These are phyloP conservation scores for Helogale parvula DNA, from an alignment of 2,113 vertebrate genomes.

Conservation along the genomic window DNA sequence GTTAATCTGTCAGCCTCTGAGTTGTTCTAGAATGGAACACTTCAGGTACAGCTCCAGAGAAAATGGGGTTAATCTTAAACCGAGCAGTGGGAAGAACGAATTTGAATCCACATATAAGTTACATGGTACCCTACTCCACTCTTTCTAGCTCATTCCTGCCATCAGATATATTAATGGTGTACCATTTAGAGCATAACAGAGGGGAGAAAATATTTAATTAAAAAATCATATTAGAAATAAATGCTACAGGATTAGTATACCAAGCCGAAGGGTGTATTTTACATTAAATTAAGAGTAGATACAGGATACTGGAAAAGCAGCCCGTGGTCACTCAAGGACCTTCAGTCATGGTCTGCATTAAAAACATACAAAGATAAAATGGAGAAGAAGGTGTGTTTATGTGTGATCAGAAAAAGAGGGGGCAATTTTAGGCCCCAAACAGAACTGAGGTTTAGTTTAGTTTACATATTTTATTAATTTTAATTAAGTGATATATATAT, in stretches of 20 bases:
- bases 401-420: slow-evolving; percentile 4
- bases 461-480: slow-evolving; percentile 16
- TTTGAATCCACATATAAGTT: slow-evolving; percentile 12
- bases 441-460: slow-evolving; percentile 6
- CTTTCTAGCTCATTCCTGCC: background rate
- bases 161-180: background rate
- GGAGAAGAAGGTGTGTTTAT: background rate
- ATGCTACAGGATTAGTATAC: background rate
- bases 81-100: background rate
- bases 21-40: background rate
- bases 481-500: background rate
- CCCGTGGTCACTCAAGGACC: background rate
- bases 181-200: background rate
- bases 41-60: background rate
- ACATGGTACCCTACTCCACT: background rate
- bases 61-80: background rate
- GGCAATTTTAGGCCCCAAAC: background rate
- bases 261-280: background rate
- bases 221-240: slow-evolving; percentile 1
- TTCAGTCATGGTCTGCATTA: background rate
- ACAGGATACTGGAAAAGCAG: background rate
- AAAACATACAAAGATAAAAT: background rate
- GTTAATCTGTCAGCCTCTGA: slow-evolving; percentile 22
- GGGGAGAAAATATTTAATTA: background rate
- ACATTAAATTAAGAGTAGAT: background rate